Percentiles rank a stretch among this genome's conserved stretches.
Conservation (phyloP, 2,797 vertebrate species). For the Myripristis murdjan region DNA sequence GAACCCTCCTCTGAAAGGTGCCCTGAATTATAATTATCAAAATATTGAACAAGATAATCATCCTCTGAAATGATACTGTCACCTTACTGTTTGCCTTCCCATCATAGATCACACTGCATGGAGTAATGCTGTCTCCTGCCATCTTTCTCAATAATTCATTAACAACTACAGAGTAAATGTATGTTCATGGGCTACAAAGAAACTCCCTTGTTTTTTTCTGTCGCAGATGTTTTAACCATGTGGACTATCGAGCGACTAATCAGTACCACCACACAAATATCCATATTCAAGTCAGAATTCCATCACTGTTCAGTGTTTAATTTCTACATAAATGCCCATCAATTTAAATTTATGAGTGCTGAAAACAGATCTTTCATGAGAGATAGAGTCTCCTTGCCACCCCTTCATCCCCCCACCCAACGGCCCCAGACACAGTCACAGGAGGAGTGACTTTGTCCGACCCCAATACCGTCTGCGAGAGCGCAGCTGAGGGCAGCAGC, state of each 20-base stretch:
- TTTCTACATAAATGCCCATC: conserved; percentile 7
- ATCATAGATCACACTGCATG: conserved; percentile 42
- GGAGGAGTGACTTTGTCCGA: conserved; percentile 89
- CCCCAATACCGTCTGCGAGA: conserved; percentile 84
- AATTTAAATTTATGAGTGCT: conserved; percentile 35
- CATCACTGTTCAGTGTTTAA: neutral
- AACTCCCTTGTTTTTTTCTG: neutral
- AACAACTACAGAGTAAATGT: conserved; percentile 15
- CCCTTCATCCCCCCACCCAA: conserved; percentile 71
- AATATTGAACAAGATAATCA: conserved; percentile 87
- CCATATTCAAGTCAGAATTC: neutral
- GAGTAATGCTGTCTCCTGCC: conserved; percentile 23
- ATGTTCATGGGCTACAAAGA: neutral
- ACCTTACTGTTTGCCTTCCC: conserved; percentile 53
- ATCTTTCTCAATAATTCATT: conserved; percentile 43
- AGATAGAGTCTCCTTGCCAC: conserved; percentile 70
- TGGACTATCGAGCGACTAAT: neutral
- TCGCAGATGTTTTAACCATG: neutral
- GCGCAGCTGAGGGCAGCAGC: conserved; percentile 85
- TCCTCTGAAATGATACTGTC: conserved; percentile 78
- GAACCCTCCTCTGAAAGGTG: conserved; percentile 81
- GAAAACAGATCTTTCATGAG: conserved; percentile 52
- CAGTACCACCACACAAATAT: neutral
- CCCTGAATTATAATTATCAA: conserved; percentile 88
- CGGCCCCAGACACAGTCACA: conserved; percentile 80